Conservation (phyloP, 2,888 invertebrate genomes). For the Dicyrtoma fusca region DNA sequence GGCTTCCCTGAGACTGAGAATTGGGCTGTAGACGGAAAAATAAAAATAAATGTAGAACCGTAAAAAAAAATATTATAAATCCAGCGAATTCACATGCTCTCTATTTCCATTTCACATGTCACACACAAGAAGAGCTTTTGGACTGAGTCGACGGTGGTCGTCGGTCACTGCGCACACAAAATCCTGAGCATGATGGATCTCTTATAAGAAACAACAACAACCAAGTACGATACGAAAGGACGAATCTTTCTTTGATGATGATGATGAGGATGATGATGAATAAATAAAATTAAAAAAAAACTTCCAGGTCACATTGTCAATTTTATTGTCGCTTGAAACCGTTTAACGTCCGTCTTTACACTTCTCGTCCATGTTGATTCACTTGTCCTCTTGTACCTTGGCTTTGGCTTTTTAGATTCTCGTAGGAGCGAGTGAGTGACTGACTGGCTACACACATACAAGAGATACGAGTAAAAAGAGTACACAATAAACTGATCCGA, state of each 20-base stretch:
- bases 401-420: too few relatives aligned
- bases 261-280: constrained; percentile 4
- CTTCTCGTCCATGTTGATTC: constrained; percentile 4
- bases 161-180: constrained; percentile 13
- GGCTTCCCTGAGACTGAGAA: background rate
- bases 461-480: too few relatives aligned
- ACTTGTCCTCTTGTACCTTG: constrained; percentile 15
- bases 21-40: background rate
- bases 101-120: background rate
- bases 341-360: constrained; percentile 25
- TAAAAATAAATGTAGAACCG: background rate
- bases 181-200: background rate
- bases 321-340: constrained; percentile 24
- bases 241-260: background rate
- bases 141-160: too few relatives aligned
- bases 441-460: too few relatives aligned
- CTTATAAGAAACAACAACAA: background rate
- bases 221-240: background rate
- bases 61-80: constrained; percentile 3
- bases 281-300: too few relatives aligned
- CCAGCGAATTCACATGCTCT: constrained; percentile 8
- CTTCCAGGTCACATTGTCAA: constrained; percentile 27
- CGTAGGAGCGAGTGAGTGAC: too few relatives aligned
- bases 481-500: too few relatives aligned
- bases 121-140: background rate